These are phyloP conservation scores for Aegotheles bennettii DNA, from an alignment of 2,113 vertebrate species.

Conservation along the genomic window DNA sequence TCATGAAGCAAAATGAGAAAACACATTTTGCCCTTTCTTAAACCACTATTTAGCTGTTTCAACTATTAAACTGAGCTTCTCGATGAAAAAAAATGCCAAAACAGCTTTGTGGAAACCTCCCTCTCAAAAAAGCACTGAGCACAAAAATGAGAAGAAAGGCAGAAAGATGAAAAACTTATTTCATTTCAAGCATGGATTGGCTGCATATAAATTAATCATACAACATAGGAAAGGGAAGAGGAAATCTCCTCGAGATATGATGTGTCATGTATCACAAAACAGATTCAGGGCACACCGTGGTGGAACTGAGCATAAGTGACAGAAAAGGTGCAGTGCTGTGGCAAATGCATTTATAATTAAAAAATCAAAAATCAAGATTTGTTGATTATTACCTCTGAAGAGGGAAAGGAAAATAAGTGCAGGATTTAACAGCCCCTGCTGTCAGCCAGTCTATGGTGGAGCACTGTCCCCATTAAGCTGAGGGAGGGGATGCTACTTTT, in stretches of 20 bases:
- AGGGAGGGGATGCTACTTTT: not conserved
- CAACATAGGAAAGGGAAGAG: not conserved
- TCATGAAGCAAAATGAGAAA: slow-evolving; percentile 31
- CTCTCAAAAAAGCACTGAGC: not conserved
- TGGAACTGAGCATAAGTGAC: slow-evolving; percentile 5
- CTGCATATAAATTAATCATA: slow-evolving; percentile 26
- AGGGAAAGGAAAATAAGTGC: not conserved
- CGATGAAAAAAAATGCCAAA: not conserved
- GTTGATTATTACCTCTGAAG: not conserved
- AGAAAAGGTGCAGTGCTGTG: not conserved
- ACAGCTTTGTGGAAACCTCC: not conserved
- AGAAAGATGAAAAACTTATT: slow-evolving; percentile 31
- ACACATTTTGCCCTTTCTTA: not conserved
- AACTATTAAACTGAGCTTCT: slow-evolving; percentile 24
- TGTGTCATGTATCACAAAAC: slow-evolving; percentile 22
- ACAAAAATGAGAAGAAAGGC: not conserved
- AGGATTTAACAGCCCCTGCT: not conserved
- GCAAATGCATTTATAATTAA: not conserved
- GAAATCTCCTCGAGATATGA: slow-evolving; percentile 23
- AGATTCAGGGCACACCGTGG: not conserved
- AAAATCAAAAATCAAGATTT: not conserved
- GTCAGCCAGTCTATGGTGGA: not conserved
- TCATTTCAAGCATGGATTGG: not conserved
- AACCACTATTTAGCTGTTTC: not conserved
- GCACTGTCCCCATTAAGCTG: not conserved